These are phyloP conservation scores for Atractosteus spatula DNA, from an alignment of 2,113 vertebrate species.

Conservation along the genomic window DNA sequence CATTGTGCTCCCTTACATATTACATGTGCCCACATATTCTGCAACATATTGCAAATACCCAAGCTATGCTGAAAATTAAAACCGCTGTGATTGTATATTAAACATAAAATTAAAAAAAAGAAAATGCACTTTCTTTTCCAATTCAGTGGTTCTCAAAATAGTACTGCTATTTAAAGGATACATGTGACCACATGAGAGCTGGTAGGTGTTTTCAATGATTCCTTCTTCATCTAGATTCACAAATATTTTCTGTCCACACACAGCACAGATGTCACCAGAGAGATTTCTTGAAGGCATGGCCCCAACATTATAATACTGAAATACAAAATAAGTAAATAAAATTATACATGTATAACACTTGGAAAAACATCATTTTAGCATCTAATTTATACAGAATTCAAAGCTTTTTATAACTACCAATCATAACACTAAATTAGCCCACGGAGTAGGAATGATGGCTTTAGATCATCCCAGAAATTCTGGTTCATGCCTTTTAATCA, in stretches of 20 bases:
- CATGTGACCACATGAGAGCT: conserved; percentile 73
- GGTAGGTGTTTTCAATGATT: conserved; percentile 71
- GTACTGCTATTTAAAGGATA: conserved; percentile 42
- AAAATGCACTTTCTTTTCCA: too few relatives aligned
- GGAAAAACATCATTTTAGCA: background rate
- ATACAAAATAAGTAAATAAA: conserved; percentile 6
- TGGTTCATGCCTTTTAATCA: too few relatives aligned
- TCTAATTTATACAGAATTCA: background rate
- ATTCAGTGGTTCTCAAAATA: too few relatives aligned
- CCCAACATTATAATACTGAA: conserved; percentile 64
- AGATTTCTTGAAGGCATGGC: conserved; percentile 63
- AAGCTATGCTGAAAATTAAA: conserved; percentile 13
- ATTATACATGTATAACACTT: background rate
- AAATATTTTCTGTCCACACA: conserved; percentile 68
- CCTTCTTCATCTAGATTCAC: conserved; percentile 70
- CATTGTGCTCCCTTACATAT: too few relatives aligned
- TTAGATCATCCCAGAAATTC: too few relatives aligned
- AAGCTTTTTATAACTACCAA: background rate
- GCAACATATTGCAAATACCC: background rate
- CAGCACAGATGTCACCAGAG: conserved; percentile 49
- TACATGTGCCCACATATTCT: too few relatives aligned
- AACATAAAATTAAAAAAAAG: too few relatives aligned
- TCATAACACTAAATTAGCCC: too few relatives aligned
- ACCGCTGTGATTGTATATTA: too few relatives aligned
- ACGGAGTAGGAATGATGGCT: too few relatives aligned